Base-by-base conservation (phyloP, 2,888 invertebrate genomes). In the Calameuta filiformis region DNA sequence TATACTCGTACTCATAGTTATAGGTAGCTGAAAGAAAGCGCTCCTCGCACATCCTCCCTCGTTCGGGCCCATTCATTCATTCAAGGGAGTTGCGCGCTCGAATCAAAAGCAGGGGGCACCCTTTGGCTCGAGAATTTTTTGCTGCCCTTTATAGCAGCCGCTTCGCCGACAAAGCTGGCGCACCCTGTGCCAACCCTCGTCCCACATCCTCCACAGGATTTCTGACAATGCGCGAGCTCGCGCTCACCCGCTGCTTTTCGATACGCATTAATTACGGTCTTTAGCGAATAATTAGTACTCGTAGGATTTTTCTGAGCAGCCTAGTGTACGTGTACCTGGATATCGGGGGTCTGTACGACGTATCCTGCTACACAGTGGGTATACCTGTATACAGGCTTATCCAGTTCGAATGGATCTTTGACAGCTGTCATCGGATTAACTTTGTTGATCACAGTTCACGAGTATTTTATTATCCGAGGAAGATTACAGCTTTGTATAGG, bases 251-350 rank as follows among this genome's bases (percentile, higher is more conserved):
- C 77, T 80, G 73, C 79, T 73, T 81, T 84, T 80, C 81, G 85
- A 87, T 87, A 88, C 87, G 87, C 85, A 89, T 90, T 90, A 90
- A 90, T 90, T 90, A 89, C 88, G 84, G 87, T 84, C 85, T 86
- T 86, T 85, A 86, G 84, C 82, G 40, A 78, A 81, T 88, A 87
- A 89, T 89, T 88, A 89, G 82, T 76, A 76, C 80, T 40, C 40
- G 40, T 15, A 15, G 15, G 40, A 40, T 40, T 40, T 40, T 40
- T 40, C 40, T 15, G 40, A 40, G 40, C 40, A 40, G 40, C 40
- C 40, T 40, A 15, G 6, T 1, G 15, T 40, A 40, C 40, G 15
- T 6, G 0, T 40, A 40, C 40, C 40, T 40, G 15, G 40, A 15
- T 15, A 40, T 15, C 15, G 4, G 15, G 1, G 40, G 12, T 40